Evolutionary conservation across 2,888 invertebrate species (phyloP).

Genomic region (Baccha elongata): DNA sequence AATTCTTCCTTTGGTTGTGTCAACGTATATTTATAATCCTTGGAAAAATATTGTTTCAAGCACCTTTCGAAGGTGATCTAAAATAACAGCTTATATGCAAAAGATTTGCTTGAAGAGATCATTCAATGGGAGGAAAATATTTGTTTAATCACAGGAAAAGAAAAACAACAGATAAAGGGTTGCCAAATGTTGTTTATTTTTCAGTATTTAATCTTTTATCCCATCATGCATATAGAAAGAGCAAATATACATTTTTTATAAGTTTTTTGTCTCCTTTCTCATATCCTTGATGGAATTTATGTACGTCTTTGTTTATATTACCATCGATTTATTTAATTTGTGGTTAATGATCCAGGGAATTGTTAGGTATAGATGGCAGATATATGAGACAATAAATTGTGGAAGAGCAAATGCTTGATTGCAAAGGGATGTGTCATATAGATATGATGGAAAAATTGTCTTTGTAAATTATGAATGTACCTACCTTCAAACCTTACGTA

Average conservation of each 20-base stretch:
- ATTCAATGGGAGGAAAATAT: constrained; percentile 31
- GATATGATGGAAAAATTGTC: neutral
- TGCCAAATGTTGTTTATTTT: neutral
- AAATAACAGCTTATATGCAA: constrained; percentile 33
- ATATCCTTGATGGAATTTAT: neutral
- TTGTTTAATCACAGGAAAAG: constrained; percentile 49
- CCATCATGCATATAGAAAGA: constrained; percentile 8
- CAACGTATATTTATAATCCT: constrained; percentile 36
- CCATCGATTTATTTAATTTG: constrained; percentile 68
- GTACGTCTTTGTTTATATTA: constrained; percentile 44
- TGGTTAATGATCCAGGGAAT: constrained; percentile 70
- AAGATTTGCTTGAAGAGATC: constrained; percentile 36
- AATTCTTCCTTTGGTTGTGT: constrained; percentile 8
- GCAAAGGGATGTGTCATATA: neutral
- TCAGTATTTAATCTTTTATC: constrained; percentile 1
- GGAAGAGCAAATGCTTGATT: neutral
- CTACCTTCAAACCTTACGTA: neutral
- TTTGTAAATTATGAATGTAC: neutral
- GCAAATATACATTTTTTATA: constrained; percentile 39
- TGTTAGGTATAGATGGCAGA: constrained; percentile 59
- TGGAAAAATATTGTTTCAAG: constrained; percentile 54
- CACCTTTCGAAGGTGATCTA: constrained; percentile 23
- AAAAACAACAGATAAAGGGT: constrained; percentile 31
- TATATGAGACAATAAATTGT: constrained; percentile 56
- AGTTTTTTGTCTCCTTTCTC: neutral